phyloP scores from a whole-genome alignment of 2,888 invertebrate species.

The Pristionchus fissidentatus region DNA sequence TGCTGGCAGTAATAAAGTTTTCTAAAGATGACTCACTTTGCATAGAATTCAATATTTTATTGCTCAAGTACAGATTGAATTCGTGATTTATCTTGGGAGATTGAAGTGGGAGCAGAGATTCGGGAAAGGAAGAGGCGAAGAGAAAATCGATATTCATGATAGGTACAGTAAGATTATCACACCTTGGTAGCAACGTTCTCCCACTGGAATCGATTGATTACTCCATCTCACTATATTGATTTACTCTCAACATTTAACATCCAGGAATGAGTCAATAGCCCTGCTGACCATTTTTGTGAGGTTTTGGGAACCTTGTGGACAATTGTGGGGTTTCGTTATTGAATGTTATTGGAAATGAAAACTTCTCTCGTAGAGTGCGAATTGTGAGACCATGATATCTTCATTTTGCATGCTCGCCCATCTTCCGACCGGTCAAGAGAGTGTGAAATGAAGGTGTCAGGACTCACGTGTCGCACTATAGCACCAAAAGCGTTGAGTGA shows the following conservation, averaged over 20 bases:
- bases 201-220: constrained; percentile 16
- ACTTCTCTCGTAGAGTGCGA: too few species aligned
- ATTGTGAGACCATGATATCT: too few species aligned
- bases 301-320: too few species aligned
- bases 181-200: not conserved
- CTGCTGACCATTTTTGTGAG: not conserved
- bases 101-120: not conserved
- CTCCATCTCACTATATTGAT: not conserved
- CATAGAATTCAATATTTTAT: too few species aligned
- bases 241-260: too few species aligned
- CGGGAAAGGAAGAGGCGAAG: not conserved
- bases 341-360: not conserved
- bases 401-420: too few species aligned
- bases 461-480: too few species aligned
- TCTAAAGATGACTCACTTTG: not conserved
- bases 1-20: not conserved
- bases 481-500: too few species aligned
- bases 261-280: not conserved
- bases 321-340: too few species aligned
- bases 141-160: not conserved
- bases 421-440: too few species aligned
- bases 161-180: not conserved
- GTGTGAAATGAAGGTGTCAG: too few species aligned
- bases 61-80: not conserved
- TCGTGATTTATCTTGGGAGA: constrained; percentile 5